These are phyloP conservation scores for Otolemur garnettii DNA, from an alignment of 2,113 vertebrate species.

Conservation along the genomic window DNA sequence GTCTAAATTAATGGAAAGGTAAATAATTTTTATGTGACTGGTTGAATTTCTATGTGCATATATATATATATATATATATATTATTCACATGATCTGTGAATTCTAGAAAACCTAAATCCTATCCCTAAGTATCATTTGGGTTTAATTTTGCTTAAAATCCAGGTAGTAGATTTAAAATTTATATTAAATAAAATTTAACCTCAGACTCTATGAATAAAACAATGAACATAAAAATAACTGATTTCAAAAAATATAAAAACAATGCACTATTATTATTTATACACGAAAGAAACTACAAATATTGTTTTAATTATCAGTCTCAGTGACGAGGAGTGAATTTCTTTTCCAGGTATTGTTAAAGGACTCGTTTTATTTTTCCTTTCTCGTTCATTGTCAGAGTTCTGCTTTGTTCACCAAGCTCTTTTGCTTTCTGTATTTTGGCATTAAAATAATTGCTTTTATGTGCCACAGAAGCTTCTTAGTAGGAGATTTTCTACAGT, in stretches of 20 bases:
- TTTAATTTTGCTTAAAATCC: neutral
- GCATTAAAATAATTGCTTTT: neutral
- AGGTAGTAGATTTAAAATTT: neutral
- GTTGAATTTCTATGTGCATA: neutral
- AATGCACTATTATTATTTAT: neutral
- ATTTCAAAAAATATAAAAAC: neutral
- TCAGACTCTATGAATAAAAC: neutral
- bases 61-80: neutral
- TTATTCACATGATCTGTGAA: neutral
- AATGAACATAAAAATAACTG: neutral
- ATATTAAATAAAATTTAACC: neutral
- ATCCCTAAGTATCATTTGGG: neutral
- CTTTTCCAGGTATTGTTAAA: neutral
- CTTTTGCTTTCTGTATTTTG: neutral
- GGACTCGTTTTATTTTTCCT: neutral
- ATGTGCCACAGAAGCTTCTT: neutral
- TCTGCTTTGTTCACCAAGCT: neutral
- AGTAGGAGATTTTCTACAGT: neutral
- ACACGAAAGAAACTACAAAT: neutral
- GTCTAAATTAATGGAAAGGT: neutral
- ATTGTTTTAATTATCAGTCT: slow-evolving; percentile 5
- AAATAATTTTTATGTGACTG: neutral
- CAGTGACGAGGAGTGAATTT: neutral
- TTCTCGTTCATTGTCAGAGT: neutral
- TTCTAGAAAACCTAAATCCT: neutral